Percentiles rank a stretch among this genome's conserved stretches.
Conservation (phyloP, 2,888 invertebrate genomes). For the Ypsolopha sequella region DNA sequence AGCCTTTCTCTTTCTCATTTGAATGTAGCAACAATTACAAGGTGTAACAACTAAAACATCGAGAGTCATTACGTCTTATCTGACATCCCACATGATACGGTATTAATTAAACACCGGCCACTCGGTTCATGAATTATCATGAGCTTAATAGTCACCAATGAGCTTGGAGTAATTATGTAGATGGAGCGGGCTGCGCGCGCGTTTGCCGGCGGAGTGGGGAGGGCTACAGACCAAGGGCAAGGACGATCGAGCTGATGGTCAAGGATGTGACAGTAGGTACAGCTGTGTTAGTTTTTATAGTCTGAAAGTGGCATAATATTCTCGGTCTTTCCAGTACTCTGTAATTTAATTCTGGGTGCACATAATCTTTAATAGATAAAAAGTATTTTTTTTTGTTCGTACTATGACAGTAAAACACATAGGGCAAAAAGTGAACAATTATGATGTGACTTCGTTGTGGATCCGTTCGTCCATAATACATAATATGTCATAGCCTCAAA, state of each 20-base stretch:
- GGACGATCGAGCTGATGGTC: constrained; percentile 8
- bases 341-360: too few relatives aligned
- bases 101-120: constrained; percentile 56
- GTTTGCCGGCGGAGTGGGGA: constrained; percentile 30
- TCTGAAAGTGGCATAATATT: background rate
- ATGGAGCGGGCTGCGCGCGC: constrained; percentile 49
- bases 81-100: constrained; percentile 61
- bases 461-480: too few relatives aligned
- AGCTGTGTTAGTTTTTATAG: background rate
- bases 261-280: constrained; percentile 11
- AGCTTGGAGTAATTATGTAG: constrained; percentile 68
- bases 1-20: background rate
- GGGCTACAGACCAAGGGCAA: constrained; percentile 16
- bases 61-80: constrained; percentile 56
- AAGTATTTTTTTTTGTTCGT: too few relatives aligned
- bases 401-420: too few relatives aligned
- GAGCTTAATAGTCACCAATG: constrained; percentile 69
- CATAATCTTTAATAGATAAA: too few relatives aligned
- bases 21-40: constrained; percentile 3
- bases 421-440: too few relatives aligned
- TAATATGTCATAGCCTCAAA: too few relatives aligned
- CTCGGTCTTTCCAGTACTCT: background rate
- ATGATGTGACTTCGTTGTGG: too few relatives aligned
- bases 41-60: constrained; percentile 22
- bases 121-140: constrained; percentile 56